phyloP scores from a whole-genome alignment of 1,140 invertebrate genomes.

The Drosophila dunni region DNA sequence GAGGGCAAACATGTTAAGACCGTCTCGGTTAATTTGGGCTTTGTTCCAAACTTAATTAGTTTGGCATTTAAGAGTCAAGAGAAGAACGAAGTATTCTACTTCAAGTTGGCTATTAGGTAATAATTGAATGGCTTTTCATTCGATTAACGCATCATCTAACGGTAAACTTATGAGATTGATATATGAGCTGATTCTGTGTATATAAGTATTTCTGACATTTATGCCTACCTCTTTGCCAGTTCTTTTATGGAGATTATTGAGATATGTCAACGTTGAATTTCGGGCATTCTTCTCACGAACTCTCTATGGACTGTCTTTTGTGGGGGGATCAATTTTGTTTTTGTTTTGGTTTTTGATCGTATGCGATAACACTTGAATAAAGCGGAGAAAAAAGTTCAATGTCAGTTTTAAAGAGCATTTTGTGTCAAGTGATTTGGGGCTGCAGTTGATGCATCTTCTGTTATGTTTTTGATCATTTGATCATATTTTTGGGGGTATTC shows the following conservation, averaged over 20 bases:
- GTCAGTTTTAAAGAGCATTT: constrained; percentile 65
- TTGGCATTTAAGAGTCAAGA: constrained; percentile 39
- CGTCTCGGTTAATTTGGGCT: constrained; percentile 28
- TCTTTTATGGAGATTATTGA: constrained; percentile 44
- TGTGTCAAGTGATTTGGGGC: constrained; percentile 53
- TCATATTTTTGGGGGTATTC: constrained; percentile 13
- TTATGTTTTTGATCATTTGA: constrained; percentile 4
- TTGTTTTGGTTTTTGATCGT: constrained; percentile 14
- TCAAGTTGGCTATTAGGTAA: constrained; percentile 27
- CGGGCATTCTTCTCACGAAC: constrained; percentile 54
- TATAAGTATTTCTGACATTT: constrained; percentile 28
- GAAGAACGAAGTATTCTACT: constrained; percentile 10
- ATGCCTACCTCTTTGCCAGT: constrained; percentile 32
- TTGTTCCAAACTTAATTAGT: constrained; percentile 65
- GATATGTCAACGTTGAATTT: constrained; percentile 48
- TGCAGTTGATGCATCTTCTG: constrained; percentile 47
- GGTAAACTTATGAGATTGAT: constrained; percentile 46
- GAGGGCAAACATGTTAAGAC: constrained; percentile 15
- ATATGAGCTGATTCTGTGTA: constrained; percentile 8
- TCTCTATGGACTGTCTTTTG: constrained; percentile 1
- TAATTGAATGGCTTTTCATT: constrained; percentile 17
- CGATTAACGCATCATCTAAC: constrained; percentile 49
- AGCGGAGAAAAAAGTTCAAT: constrained; percentile 69
- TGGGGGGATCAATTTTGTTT: neutral
- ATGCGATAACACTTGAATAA: constrained; percentile 39